phyloP scores from a whole-genome alignment of 1,140 invertebrate species.

The Eumeta japonica region DNA sequence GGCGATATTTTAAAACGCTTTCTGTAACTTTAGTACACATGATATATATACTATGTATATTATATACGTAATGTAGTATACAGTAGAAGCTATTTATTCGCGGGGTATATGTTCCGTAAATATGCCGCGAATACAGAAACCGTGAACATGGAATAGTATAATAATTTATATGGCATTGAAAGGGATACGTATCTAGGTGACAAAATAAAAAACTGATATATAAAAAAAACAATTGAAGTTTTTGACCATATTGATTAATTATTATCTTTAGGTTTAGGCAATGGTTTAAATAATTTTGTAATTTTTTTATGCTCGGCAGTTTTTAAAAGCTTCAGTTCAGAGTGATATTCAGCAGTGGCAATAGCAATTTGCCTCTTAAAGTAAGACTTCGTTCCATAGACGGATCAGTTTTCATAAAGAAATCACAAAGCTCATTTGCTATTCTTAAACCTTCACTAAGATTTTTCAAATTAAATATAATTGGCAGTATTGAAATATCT shows the following conservation, averaged over 20 bases:
- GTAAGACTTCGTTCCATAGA: constrained; percentile 3
- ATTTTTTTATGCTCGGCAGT: constrained; percentile 5
- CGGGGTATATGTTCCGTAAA: no score
- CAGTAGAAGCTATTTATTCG: no score
- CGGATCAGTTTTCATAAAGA: constrained; percentile 13
- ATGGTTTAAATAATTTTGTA: constrained; percentile 9
- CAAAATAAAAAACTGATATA: constrained; percentile 9
- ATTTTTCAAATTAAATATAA: constrained; percentile 24
- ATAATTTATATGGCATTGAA: no score
- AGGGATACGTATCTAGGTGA: constrained; percentile 9
- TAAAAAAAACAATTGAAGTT: constrained; percentile 4
- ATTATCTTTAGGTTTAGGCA: constrained; percentile 8
- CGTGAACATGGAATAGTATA: no score
- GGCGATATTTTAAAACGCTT: no score
- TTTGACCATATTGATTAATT: constrained; percentile 11
- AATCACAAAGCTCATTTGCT: constrained; percentile 11
- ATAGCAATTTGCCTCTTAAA: constrained; percentile 12
- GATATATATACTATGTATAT: no score
- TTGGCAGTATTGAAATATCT: no score
- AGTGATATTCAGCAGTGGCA: constrained; percentile 10
- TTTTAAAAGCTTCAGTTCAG: constrained; percentile 8
- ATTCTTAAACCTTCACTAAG: constrained; percentile 3
- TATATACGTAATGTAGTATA: no score
- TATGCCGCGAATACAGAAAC: no score
- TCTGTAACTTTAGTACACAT: no score